phyloP scores from a whole-genome alignment of 2,797 vertebrate genomes.

The Danio kyathit region DNA sequence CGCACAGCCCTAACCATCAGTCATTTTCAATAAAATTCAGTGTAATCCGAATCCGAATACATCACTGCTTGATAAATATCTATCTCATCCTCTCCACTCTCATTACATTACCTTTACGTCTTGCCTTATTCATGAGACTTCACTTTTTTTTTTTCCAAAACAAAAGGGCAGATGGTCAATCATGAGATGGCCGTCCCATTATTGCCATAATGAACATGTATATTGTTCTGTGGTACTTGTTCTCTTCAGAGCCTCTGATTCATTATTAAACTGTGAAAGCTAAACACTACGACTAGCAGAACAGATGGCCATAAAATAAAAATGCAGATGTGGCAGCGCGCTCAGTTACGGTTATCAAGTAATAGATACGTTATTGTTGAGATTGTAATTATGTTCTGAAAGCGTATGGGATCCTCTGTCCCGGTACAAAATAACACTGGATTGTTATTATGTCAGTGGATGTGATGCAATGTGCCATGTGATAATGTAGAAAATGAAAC shows the following conservation, averaged over 20 bases:
- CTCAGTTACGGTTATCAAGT: constrained; percentile 47
- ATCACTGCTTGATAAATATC: constrained; percentile 29
- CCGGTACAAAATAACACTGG: constrained; percentile 45
- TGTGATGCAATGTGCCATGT: constrained; percentile 54
- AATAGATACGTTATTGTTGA: constrained; percentile 51
- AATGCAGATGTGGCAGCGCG: constrained; percentile 46
- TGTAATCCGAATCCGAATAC: constrained; percentile 8
- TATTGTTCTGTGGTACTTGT: constrained; percentile 49
- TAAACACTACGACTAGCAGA: constrained; percentile 51
- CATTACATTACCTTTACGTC: constrained; percentile 42
- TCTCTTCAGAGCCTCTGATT: constrained; percentile 50
- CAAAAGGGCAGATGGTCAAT: constrained; percentile 62
- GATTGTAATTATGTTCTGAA: constrained; percentile 49
- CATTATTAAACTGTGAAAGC: constrained; percentile 56
- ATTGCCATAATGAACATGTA: constrained; percentile 58
- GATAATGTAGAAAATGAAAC: constrained; percentile 28
- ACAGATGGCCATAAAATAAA: constrained; percentile 60
- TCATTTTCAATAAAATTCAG: constrained; percentile 13
- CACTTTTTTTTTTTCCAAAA: constrained; percentile 62
- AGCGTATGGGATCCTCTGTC: constrained; percentile 24
- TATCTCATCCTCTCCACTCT: constrained; percentile 35
- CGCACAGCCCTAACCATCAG: not conserved
- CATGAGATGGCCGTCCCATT: constrained; percentile 53
- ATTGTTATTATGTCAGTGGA: constrained; percentile 29
- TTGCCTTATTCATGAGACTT: constrained; percentile 58